phyloP scores from a whole-genome alignment of 1,140 invertebrate genomes.

The Pentalonia nigronervosa region DNA sequence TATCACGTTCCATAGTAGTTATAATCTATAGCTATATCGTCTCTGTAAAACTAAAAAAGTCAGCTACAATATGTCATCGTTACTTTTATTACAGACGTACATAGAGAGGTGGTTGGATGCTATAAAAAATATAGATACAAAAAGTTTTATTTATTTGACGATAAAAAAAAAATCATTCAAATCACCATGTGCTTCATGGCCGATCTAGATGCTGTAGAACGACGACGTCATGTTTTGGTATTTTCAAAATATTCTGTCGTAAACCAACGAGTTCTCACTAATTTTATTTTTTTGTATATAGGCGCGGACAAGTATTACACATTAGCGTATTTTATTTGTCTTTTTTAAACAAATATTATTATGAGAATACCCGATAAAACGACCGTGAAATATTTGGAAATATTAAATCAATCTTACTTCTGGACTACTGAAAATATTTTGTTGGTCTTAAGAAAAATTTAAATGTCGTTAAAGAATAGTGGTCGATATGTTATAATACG shows the following conservation, averaged over 20 bases:
- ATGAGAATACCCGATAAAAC: too few species aligned
- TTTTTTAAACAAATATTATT: background rate
- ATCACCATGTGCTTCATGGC: background rate
- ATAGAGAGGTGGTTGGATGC: background rate
- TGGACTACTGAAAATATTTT: background rate
- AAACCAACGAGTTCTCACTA: background rate
- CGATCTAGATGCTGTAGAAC: background rate
- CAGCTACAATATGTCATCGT: background rate
- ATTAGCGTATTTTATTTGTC: background rate
- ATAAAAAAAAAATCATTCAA: background rate
- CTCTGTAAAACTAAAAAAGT: background rate
- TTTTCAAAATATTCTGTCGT: background rate
- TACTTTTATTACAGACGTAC: background rate
- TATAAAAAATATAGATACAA: background rate
- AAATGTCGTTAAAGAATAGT: background rate
- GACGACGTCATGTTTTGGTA: background rate
- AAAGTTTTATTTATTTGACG: background rate
- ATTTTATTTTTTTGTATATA: background rate
- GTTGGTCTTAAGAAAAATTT: background rate
- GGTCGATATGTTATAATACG: background rate
- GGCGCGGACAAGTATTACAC: background rate
- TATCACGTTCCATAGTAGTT: background rate
- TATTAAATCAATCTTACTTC: background rate
- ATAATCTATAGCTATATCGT: background rate
- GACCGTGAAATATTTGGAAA: background rate